A percentile compares a stretch with the other conserved stretches of the same genome.
Conservation (phyloP, 1,140 invertebrate genomes). For the Magallana angulata region DNA sequence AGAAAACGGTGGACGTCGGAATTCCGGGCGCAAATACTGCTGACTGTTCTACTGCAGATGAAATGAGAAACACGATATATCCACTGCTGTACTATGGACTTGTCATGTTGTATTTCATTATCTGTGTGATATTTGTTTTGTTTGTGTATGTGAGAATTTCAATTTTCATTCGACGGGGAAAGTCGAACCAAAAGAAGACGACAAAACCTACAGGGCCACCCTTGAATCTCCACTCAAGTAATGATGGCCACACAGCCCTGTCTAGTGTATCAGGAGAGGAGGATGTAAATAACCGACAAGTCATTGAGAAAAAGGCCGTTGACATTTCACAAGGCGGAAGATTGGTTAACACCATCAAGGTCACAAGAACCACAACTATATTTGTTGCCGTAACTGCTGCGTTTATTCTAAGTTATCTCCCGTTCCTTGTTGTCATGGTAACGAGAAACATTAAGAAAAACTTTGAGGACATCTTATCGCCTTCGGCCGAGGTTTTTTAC, state of each 20-base stretch:
- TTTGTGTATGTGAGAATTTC: constrained; percentile 17
- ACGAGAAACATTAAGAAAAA: constrained; percentile 53
- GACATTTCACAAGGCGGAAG: not conserved
- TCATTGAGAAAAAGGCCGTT: not conserved
- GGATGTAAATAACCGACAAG: not conserved
- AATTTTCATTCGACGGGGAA: constrained; percentile 1
- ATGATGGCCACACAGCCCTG: not conserved
- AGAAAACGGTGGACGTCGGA: constrained; percentile 59
- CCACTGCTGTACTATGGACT: constrained; percentile 73
- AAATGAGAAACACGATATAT: constrained; percentile 68
- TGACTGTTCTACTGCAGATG: constrained; percentile 74
- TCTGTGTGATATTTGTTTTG: constrained; percentile 55
- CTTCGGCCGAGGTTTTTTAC: constrained; percentile 49
- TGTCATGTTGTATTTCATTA: constrained; percentile 66
- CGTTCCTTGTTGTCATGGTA: constrained; percentile 55
- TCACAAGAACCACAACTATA: constrained; percentile 54
- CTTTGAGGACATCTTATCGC: constrained; percentile 42
- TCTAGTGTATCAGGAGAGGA: not conserved
- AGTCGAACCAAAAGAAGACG: not conserved
- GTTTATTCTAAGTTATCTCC: constrained; percentile 58
- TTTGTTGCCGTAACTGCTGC: constrained; percentile 54
- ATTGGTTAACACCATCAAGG: constrained; percentile 41
- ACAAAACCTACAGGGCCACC: not conserved
- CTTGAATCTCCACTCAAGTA: not conserved
- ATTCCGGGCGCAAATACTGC: constrained; percentile 60